phyloP scores from a whole-genome alignment of 2,888 invertebrate genomes.

The Parnassius smintheus region DNA sequence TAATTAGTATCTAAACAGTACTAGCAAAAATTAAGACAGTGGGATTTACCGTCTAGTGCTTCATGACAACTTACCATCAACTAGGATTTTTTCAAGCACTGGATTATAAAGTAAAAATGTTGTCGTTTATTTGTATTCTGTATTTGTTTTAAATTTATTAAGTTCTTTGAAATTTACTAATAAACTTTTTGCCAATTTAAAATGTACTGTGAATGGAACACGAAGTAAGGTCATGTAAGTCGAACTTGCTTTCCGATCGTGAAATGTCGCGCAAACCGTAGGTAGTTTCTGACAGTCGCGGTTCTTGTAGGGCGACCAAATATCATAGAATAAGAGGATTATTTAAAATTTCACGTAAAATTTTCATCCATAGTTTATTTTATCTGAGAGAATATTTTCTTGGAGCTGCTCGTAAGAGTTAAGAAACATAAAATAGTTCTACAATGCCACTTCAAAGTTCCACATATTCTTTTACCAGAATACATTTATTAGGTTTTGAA shows the following conservation, averaged over 20 bases:
- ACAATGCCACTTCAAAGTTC: too few species aligned
- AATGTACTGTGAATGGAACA: constrained; percentile 5
- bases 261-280: constrained; percentile 66
- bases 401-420: too few species aligned
- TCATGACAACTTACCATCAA: too few species aligned
- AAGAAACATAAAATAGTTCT: too few species aligned
- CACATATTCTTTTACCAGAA: too few species aligned
- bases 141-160: too few species aligned
- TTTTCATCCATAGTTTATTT: too few species aligned
- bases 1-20: neutral
- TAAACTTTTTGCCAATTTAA: neutral
- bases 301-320: constrained; percentile 36
- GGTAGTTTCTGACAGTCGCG: constrained; percentile 43
- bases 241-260: constrained; percentile 40
- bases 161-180: too few species aligned
- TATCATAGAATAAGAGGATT: neutral
- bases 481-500: too few species aligned
- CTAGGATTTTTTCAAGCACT: too few species aligned
- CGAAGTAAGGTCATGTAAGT: constrained; percentile 27
- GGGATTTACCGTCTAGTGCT: neutral
- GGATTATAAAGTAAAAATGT: neutral
- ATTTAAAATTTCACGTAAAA: too few species aligned
- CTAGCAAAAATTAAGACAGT: neutral
- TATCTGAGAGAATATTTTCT: too few species aligned
- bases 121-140: neutral